These are phyloP conservation scores for Thymelicus acteon DNA, from an alignment of 2,888 invertebrate genomes.

Conservation along the genomic window DNA sequence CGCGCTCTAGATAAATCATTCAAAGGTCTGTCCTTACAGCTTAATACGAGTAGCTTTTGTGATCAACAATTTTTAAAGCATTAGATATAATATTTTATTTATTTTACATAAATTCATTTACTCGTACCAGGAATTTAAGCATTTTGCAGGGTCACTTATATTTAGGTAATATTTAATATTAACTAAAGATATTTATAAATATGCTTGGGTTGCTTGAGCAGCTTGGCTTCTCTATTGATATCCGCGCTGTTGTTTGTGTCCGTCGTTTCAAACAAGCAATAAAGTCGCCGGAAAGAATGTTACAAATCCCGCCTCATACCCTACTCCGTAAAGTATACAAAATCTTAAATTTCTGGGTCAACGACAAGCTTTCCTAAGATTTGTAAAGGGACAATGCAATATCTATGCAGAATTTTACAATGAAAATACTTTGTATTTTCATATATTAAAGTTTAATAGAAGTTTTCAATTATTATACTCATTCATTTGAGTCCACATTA, in stretches of 20 bases:
- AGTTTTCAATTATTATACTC: not conserved
- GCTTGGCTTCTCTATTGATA: constrained; percentile 23
- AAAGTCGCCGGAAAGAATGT: constrained; percentile 36
- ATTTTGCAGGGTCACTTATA: too few species aligned
- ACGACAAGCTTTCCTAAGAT: constrained; percentile 30
- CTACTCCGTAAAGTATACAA: constrained; percentile 32
- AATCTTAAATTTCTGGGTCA: constrained; percentile 38
- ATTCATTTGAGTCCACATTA: too few species aligned
- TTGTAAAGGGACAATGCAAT: constrained; percentile 28
- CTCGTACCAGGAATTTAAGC: too few species aligned
- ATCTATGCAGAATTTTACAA: constrained; percentile 10
- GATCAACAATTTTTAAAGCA: too few species aligned
- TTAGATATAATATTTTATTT: too few species aligned
- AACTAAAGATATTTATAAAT: not conserved
- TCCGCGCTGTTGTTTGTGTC: constrained; percentile 35
- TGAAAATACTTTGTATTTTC: constrained; percentile 28
- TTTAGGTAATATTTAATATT: not conserved
- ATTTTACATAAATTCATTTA: too few species aligned
- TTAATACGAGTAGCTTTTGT: too few species aligned
- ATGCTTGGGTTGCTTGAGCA: not conserved
- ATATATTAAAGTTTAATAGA: not conserved
- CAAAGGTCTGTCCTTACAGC: too few species aligned
- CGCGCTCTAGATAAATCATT: too few species aligned
- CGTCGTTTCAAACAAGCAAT: constrained; percentile 32
- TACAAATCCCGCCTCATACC: constrained; percentile 34